phyloP scores from a whole-genome alignment of 2,797 vertebrate species.

The Tarsius wallacei region DNA sequence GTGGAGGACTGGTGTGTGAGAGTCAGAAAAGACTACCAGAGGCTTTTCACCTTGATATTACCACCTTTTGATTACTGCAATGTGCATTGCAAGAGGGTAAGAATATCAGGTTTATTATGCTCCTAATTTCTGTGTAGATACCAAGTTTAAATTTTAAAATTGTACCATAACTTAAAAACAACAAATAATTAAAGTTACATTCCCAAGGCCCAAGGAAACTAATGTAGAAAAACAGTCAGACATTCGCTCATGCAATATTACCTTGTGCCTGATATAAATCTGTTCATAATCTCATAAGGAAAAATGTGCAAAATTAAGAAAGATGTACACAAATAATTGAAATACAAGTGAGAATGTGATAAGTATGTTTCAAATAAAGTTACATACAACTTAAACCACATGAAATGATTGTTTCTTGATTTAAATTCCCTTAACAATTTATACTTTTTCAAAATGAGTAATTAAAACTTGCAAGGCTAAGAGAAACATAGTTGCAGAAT shows the following conservation, averaged over 20 bases:
- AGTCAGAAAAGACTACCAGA: slow-evolving; percentile 31
- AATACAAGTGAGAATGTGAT: slow-evolving; percentile 39
- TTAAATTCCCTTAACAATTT: slow-evolving; percentile 66
- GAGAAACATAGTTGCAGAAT: slow-evolving; percentile 18
- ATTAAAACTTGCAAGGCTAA: slow-evolving; percentile 52
- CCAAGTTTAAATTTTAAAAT: slow-evolving; percentile 27
- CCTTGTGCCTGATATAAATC: slow-evolving; percentile 7
- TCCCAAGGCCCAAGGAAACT: not conserved
- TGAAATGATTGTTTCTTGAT: slow-evolving; percentile 46
- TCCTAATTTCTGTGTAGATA: not conserved
- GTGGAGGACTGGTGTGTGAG: not conserved
- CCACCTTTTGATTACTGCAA: not conserved
- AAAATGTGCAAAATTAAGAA: slow-evolving; percentile 53
- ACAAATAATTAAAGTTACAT: slow-evolving; percentile 24
- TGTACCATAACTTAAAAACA: slow-evolving; percentile 17
- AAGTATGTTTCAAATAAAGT: slow-evolving; percentile 29
- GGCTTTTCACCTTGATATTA: not conserved
- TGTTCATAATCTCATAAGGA: slow-evolving; percentile 17
- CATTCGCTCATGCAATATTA: not conserved
- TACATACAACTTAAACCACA: slow-evolving; percentile 19
- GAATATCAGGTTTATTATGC: not conserved
- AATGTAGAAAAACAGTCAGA: slow-evolving; percentile 22
- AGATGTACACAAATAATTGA: not conserved
- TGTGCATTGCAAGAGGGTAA: not conserved
- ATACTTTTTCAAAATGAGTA: slow-evolving; percentile 56